phyloP scores from a whole-genome alignment of 2,797 vertebrate species.

The Chiloscyllium punctatum region DNA sequence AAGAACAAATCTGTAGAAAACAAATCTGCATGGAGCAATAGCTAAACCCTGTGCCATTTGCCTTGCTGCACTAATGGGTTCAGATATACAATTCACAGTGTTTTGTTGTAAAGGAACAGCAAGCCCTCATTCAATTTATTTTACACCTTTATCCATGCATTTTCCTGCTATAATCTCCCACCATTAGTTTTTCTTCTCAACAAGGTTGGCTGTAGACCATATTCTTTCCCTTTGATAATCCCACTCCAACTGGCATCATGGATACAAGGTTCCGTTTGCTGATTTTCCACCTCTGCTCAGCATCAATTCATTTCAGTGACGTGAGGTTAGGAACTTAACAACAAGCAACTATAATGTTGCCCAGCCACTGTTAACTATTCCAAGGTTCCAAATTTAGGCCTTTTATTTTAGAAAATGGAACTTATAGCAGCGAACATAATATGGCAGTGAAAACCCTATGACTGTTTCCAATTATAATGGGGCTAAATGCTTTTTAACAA shows the following conservation, averaged over 20 bases:
- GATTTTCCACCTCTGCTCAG: neutral
- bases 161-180: neutral
- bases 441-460: neutral
- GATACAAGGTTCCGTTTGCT: neutral
- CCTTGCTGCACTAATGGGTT: neutral
- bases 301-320: neutral
- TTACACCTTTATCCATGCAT: neutral
- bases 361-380: neutral
- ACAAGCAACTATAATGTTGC: neutral
- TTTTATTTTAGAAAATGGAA: constrained; percentile 8
- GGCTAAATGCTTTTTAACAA: neutral
- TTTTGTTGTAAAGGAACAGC: neutral
- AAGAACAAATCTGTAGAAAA: neutral
- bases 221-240: neutral
- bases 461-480: neutral
- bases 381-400: no score
- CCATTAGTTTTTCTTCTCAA: neutral
- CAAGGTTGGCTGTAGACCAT: neutral
- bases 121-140: neutral
- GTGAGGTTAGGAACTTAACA: neutral
- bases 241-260: neutral
- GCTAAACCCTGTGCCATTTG: neutral
- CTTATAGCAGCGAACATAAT: neutral
- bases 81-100: neutral
- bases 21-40: neutral